These are phyloP conservation scores for Dunckerocampus dactyliophorus DNA, from an alignment of 2,113 vertebrate genomes.

Conservation along the genomic window DNA sequence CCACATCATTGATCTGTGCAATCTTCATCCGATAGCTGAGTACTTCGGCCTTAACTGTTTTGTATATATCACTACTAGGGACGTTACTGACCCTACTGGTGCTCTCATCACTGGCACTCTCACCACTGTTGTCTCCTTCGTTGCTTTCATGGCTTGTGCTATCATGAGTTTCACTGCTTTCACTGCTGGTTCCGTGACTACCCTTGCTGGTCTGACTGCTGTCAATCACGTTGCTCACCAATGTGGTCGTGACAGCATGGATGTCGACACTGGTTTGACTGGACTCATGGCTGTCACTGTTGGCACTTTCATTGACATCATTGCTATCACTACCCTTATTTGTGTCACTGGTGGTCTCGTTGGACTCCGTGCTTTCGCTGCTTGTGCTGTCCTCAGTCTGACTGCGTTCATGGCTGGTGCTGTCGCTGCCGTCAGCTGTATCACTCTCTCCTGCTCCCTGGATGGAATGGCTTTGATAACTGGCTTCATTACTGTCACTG, in stretches of 20 bases:
- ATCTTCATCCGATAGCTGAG: neutral
- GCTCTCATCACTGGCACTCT: neutral
- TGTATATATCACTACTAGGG: neutral
- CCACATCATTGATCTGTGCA: neutral
- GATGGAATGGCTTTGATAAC: conserved; percentile 12
- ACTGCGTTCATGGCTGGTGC: conserved; percentile 42
- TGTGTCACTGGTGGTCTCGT: neutral
- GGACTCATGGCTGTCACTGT: conserved; percentile 42
- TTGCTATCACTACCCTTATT: conserved; percentile 23
- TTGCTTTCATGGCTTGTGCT: neutral
- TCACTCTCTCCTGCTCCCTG: conserved; percentile 21
- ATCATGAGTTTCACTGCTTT: neutral
- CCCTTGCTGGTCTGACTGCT: neutral
- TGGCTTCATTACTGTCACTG: conserved; percentile 1
- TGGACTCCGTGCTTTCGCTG: conserved; percentile 6
- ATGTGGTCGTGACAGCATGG: neutral
- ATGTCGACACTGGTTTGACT: conserved; percentile 26
- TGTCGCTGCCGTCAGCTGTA: conserved; percentile 27
- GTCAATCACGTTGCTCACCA: neutral
- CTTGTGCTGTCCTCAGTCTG: conserved; percentile 44
- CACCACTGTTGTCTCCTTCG: neutral
- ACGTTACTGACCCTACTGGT: neutral
- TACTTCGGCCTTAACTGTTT: neutral
- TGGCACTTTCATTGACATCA: conserved; percentile 37
- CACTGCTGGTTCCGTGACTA: neutral